Evolutionary conservation across 2,113 vertebrate species (phyloP), one percentile per base, ranked within the genome.

Genomic region (Oriolus oriolus): DNA sequence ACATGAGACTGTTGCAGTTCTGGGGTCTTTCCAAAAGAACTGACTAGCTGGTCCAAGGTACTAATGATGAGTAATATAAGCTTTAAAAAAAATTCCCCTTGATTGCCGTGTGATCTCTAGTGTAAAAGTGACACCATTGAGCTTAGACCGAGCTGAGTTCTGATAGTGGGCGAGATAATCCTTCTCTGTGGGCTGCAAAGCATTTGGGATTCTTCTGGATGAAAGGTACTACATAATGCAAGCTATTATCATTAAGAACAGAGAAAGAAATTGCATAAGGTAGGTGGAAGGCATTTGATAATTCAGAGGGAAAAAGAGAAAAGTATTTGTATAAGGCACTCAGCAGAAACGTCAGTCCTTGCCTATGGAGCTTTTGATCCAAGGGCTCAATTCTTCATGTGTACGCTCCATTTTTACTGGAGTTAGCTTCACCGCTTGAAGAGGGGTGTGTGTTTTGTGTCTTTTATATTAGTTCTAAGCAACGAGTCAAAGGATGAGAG

Each of bases 201-300:
- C 91, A 88, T 97, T 96, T 96, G 94, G 80, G 90, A 95, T 94
- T 94, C 93, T 97, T 96, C 94, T 96, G 87, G 75, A 94, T 95
- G 94, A 97, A 95, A 96, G 74, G 90, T 95, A 70, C 84, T 93
- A 82, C n/a, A 93, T 94, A 93, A 97, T 94, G 65, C 73, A 93
- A 94, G 88, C 93, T 95, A 92, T 93, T 97, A 93, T 97, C 94
- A 76, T 94, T 92, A 95, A 89, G 64, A 97, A 75, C 71, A 96
- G 93, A 92, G 77, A 45, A 75, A 84, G 84, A 97, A 97, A 96
- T 95, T 96, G 91, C 47, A 71, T 79, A 66, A 96, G 41, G 95
- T 97, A 96, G 95, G 97, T 77, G 94, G 91, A 90, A 96, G 59
- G 71, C 85, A 84, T 91, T 94, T 95, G 95, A 61, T 95, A 96